These are phyloP conservation scores for Pollicipes pollicipes DNA, from an alignment of 1,140 invertebrate species.

Conservation along the genomic window DNA sequence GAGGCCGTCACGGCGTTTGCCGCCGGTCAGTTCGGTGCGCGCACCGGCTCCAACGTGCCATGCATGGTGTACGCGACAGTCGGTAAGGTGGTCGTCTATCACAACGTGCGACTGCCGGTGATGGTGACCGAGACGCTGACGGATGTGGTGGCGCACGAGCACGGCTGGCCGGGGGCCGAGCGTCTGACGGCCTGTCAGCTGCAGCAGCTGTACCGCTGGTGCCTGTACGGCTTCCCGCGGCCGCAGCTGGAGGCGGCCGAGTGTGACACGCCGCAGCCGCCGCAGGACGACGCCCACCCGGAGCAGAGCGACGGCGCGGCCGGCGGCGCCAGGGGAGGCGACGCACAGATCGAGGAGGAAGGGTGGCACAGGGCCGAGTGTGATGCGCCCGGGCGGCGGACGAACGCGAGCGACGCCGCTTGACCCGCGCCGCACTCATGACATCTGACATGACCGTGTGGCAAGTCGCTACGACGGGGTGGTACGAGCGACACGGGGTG, in stretches of 20 bases:
- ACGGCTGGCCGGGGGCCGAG: not conserved
- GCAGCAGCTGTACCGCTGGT: not conserved
- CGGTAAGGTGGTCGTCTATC: conserved; percentile 41
- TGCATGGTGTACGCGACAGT: conserved; percentile 53
- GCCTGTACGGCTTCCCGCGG: not conserved
- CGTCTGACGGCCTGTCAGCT: not conserved
- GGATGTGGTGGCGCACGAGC: conserved; percentile 13
- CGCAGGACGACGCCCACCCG: too few relatives aligned
- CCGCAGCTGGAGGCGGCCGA: not conserved
- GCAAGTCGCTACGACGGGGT: too few relatives aligned
- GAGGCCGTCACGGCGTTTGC: conserved; percentile 51
- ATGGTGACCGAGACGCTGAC: conserved; percentile 16
- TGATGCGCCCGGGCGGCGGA: too few relatives aligned
- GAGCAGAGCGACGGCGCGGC: too few relatives aligned
- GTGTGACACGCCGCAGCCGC: not conserved
- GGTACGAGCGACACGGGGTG: too few relatives aligned
- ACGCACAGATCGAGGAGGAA: not conserved
- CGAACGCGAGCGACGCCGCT: too few relatives aligned
- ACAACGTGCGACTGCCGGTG: conserved; percentile 24
- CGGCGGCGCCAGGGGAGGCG: not conserved
- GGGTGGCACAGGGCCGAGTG: too few relatives aligned
- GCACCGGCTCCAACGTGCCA: conserved; percentile 32
- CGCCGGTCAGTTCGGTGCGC: conserved; percentile 41
- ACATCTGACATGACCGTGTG: too few relatives aligned
- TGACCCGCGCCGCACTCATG: too few relatives aligned